Conservation (phyloP, 1,140 invertebrate genomes). For the Harpegnathos saltator region DNA sequence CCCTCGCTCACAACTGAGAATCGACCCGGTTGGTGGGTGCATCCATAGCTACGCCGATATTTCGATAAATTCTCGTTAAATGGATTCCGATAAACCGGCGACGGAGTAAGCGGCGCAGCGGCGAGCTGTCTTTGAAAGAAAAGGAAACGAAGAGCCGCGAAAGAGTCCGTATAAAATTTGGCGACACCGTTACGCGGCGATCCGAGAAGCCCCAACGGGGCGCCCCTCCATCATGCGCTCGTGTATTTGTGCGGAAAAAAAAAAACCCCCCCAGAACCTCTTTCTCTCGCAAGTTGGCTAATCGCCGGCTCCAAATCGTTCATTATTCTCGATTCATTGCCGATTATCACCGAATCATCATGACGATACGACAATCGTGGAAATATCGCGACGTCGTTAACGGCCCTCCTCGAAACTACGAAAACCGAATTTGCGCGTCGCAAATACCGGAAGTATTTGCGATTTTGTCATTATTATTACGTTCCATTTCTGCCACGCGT, state of each 20-base stretch:
- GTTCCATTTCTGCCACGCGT: no score
- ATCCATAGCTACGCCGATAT: background rate
- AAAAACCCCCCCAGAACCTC: no score
- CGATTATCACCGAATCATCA: no score
- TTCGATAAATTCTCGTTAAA: background rate
- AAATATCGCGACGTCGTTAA: no score
- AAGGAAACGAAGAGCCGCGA: no score
- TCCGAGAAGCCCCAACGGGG: background rate
- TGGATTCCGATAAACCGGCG: background rate
- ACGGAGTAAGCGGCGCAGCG: background rate
- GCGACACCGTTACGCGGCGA: background rate
- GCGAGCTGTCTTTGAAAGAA: background rate
- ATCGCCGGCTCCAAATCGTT: no score
- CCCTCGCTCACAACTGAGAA: background rate
- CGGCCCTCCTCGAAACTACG: no score
- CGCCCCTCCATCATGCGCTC: background rate
- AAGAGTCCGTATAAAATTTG: background rate
- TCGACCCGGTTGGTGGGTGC: background rate
- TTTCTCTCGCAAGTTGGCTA: background rate
- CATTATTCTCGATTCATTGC: no score
- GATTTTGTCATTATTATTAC: no score
- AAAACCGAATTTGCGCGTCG: no score
- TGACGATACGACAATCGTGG: no score
- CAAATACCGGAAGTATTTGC: no score
- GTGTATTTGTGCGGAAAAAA: background rate